Evolutionary conservation across 2,888 invertebrate genomes (phyloP), one percentile per base, ranked within the genome.

Genomic region (Diarsia dahlii): DNA sequence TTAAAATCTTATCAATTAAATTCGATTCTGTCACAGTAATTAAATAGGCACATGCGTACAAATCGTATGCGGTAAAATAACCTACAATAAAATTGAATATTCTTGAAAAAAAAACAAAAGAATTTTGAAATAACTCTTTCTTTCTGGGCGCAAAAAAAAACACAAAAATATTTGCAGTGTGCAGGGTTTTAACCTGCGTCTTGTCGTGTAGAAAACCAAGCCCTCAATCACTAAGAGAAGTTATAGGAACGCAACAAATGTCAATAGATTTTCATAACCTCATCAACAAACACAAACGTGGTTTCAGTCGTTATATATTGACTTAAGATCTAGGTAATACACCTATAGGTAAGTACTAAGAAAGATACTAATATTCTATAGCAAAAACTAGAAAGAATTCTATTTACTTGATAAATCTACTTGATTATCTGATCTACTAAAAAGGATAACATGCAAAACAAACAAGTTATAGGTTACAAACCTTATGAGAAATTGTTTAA

Each of bases 251-350:
- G 1, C 8, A 69, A 54, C 13, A 34, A 60, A 60, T 58, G 18
- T 60, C 64, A 79, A 23, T 48, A 39, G 5, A 15, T 50, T 58
- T 71, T 80, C 48, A 15, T 65, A 81, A 78, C 81, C 74, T 80
- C 46, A 39, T 54, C 34, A 34, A 56, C 15, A n/a, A 28, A 15
- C 15, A 13, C 12, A 74, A 78, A 81, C 81, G 81, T 81, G 78
- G 78, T 56, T 80, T 3, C 20, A 52, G 39, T 18, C 9, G 71
- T 20, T 18, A 46, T 45, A 50, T 13, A 56, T 56, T 48, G 8
- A 1, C 4, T 5, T 45, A n/a, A 45, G n/a, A 13, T 63, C 13
- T 63, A 45, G 8, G 15, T 13, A 45, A n/a, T 45, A 62, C 34
- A 20, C n/a, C 62, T n/a, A 12, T 13, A 45, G 3, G 8, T 13